Base-by-base conservation (phyloP, 2,888 invertebrate species). In the Habroteleia sp. region DNA sequence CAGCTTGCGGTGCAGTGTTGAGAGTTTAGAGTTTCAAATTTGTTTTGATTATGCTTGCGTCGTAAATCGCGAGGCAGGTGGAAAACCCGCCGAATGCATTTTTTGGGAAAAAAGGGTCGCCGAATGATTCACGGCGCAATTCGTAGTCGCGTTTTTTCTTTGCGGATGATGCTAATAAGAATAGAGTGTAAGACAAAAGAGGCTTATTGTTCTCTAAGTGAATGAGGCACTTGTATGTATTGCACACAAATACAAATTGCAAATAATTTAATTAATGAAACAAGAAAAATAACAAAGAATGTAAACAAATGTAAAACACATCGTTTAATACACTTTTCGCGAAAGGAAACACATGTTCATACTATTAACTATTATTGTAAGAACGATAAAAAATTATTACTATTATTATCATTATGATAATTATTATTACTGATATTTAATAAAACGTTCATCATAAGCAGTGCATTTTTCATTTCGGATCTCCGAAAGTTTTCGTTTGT, bases 401-500 rank as follows among this genome's bases (percentile, higher is more conserved):
- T 76, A 82, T 76, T 75, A 79, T 78, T 76, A 82, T 78, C 71
- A 76, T 80, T 76, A 82, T 72, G 77, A 81, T 79, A 79, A 82
- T 81, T 79, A 82, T 82, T 83, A 83, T 79, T 82, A 82, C 80
- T 83, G 80, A 83, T 83, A 83, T 81, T 81, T 79, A 84, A 85
- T 85, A 84, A 85, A 84, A 83, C 72, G 82, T 85, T 83, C 83
- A 85, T 82, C 80, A 76, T 69, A 73, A 76, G n/a, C n/a, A n/a
- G n/a, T n/a, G n/a, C n/a, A n/a, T n/a, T n/a, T n/a, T n/a, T n/a
- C n/a, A n/a, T n/a, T n/a, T n/a, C n/a, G n/a, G n/a, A n/a, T n/a
- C n/a, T n/a, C n/a, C n/a, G n/a, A n/a, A n/a, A n/a, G n/a, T n/a
- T n/a, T n/a, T n/a, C n/a, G n/a, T n/a, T n/a, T n/a, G n/a, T n/a